Base-by-base conservation (phyloP, 2,888 invertebrate genomes). In the Drosophila antonietae region DNA sequence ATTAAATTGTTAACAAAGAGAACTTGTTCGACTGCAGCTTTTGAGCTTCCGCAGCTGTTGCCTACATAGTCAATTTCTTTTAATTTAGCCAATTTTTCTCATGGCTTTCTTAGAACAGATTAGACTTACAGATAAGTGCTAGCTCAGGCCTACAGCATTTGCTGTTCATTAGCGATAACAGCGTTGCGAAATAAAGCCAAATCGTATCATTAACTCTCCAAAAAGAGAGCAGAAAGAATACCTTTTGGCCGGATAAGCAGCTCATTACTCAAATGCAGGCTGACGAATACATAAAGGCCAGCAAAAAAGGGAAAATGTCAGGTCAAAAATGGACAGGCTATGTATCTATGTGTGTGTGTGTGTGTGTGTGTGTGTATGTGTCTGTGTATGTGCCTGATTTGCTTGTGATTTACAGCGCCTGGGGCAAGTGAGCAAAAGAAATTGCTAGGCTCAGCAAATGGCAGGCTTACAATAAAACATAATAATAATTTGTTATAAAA, bases 401-500 rank as follows among this genome's bases (percentile, higher is more conserved):
- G 43, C 35, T 51, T 78, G 68, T 88, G 88, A 84, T 85, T 83
- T 83, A 76, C 66, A 63, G 74, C 57, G 44, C 70, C 51, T 14
- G 46, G 20, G 66, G 74, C 55, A 39, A 72, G 51, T 47, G 73
- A 56, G 64, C 57, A 62, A 68, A 65, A 62, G 58, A 67, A 73
- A 75, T 69, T 59, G 77, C 88, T 79, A 68, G 73, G 80, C 79
- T 81, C 88, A 88, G 88, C 89, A 66, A 77, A 77, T 62, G 68
- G 49, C 55, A 56, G 64, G 41, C 80, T 75, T 62, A 81, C 75
- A 78, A 77, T 89, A 74, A 81, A 81, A 78, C 86, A 85, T 90
- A 80, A 81, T 87, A 81, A 90, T 91, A 89, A 91, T 90, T 90
- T 90, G 90, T 88, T 90, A 90, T 80, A 88, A 83, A 83, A 79